phyloP scores from a whole-genome alignment of 2,113 vertebrate genomes.

The Perca fluviatilis region DNA sequence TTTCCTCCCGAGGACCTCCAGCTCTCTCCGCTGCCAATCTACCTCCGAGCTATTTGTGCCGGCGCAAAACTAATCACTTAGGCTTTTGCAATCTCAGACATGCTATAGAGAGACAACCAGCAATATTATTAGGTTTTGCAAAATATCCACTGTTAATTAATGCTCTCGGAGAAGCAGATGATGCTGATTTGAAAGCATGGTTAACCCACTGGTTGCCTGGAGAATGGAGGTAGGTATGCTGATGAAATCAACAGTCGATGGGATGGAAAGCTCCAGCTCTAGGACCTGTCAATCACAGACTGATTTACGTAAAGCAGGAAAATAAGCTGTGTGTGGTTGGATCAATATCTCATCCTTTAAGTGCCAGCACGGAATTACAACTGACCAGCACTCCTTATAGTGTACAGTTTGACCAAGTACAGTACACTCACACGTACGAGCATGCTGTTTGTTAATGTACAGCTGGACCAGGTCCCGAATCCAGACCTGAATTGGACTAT shows the following conservation, averaged over 20 bases:
- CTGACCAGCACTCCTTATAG: constrained; percentile 28
- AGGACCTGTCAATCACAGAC: constrained; percentile 63
- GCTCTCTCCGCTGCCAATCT: constrained; percentile 55
- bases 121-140: constrained; percentile 67
- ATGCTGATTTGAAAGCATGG: constrained; percentile 65
- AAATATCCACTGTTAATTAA: constrained; percentile 70
- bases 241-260: constrained; percentile 58
- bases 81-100: constrained; percentile 57
- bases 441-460: constrained; percentile 6
- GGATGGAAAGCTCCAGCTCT: constrained; percentile 25
- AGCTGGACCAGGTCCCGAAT: neutral
- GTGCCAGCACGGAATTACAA: constrained; percentile 66
- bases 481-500: neutral
- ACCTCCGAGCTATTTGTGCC: constrained; percentile 59
- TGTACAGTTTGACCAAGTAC: constrained; percentile 25
- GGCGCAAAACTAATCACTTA: constrained; percentile 76
- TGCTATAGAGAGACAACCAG: constrained; percentile 44
- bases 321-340: constrained; percentile 55
- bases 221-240: constrained; percentile 13
- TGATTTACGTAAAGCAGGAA: constrained; percentile 73
- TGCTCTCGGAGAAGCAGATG: constrained; percentile 22
- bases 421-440: neutral
- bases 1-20: constrained; percentile 56
- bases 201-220: constrained; percentile 21
- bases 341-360: constrained; percentile 82